Percentiles rank a stretch among this genome's conserved stretches.
Evolutionary conservation across 2,113 vertebrate genomes (phyloP).

Genomic region (Speoplatyrhinus poulsoni): DNA sequence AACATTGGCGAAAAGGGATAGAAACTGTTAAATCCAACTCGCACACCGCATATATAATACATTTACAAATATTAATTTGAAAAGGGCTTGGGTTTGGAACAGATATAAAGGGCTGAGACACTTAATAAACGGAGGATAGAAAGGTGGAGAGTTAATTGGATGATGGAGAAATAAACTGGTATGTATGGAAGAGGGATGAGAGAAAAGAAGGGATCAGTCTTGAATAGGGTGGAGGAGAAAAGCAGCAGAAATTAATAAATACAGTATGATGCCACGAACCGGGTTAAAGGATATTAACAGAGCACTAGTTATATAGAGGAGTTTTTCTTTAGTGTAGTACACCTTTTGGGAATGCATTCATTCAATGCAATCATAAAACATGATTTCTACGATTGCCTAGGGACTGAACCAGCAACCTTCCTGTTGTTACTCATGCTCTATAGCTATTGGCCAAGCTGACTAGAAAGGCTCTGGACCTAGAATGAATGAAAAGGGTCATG

Average conservation of each 20-base stretch:
- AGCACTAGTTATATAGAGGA: too few relatives aligned
- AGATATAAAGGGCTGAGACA: background rate
- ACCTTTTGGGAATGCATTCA: background rate
- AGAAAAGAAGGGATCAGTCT: slow-evolving; percentile 17
- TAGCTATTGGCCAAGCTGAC: background rate
- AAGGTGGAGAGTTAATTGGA: background rate
- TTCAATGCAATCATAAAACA: too few relatives aligned
- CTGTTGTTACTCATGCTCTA: background rate
- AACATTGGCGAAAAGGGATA: slow-evolving; percentile 10
- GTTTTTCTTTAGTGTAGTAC: background rate
- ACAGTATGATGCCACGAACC: background rate
- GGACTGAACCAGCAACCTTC: background rate
- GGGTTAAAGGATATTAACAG: background rate
- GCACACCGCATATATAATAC: background rate
- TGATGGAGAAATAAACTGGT: background rate
- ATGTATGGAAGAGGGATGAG: slow-evolving; percentile 3
- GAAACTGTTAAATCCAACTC: slow-evolving; percentile 3
- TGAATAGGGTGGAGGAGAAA: slow-evolving; percentile 11
- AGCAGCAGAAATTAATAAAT: background rate
- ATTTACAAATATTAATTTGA: background rate
- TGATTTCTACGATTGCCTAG: background rate
- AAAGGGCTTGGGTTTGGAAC: slow-evolving; percentile 1
- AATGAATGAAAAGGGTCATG: slow-evolving; percentile 1
- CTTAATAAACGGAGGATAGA: background rate
- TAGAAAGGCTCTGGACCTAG: slow-evolving; percentile 10